phyloP scores from a whole-genome alignment of 1,140 invertebrate species.

The Panagrolaimus sp. region DNA sequence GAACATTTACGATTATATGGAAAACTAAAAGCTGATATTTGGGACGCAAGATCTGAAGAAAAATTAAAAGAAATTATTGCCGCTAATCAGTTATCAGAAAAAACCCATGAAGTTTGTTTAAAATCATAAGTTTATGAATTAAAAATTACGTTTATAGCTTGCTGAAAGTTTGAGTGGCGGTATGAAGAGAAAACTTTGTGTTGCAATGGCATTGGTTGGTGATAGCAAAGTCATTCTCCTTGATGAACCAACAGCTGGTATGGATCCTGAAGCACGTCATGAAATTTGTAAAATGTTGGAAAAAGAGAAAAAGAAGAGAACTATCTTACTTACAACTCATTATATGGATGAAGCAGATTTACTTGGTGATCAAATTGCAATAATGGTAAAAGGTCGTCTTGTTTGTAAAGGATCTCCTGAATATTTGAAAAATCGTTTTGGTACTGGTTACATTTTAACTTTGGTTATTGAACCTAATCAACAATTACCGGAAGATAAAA shows the following conservation, averaged over 20 bases:
- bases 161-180: conserved; percentile 59
- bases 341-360: conserved; percentile 97
- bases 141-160: conserved; percentile 27
- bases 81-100: conserved; percentile 13
- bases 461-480: conserved; percentile 26
- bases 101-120: neutral
- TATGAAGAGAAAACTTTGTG: conserved; percentile 61
- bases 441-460: conserved; percentile 40
- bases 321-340: conserved; percentile 81
- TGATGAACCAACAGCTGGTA: conserved; percentile 64
- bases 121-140: neutral
- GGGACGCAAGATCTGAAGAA: neutral
- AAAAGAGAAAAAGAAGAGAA: conserved; percentile 59
- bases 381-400: conserved; percentile 66
- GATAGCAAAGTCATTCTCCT: conserved; percentile 61
- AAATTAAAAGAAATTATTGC: neutral
- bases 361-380: conserved; percentile 67
- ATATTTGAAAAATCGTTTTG: conserved; percentile 64
- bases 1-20: conserved; percentile 74
- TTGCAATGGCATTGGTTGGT: conserved; percentile 62
- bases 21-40: neutral
- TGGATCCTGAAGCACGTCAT: conserved; percentile 63
- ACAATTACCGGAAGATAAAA: neutral
- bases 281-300: conserved; percentile 63
- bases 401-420: conserved; percentile 66